Evolutionary conservation across 2,797 vertebrate species (phyloP), one percentile per base, ranked within the genome.

Genomic region (Siniperca undulata): DNA sequence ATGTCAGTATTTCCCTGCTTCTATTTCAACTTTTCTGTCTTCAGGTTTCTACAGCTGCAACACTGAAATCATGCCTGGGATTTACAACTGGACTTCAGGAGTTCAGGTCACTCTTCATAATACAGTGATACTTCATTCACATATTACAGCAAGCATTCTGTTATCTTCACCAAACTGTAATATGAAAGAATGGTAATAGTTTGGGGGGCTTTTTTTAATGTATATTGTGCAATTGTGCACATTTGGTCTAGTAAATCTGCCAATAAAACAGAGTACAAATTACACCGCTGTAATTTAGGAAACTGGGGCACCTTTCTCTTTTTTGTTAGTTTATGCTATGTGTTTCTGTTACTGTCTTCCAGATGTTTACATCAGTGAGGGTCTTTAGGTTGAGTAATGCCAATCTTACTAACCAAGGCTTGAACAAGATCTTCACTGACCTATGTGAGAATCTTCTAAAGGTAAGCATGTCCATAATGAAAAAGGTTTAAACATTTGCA

Each of bases 341-440:
- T 72, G 11, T 60, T 46, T 76, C 7, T 74, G 59, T 84, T 69
- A 40, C 34, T 77, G 17, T 88, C 89, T 85, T 81, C 80, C 89
- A 99, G 99, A 99, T 99, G 99, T 99, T 99, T 94, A 97, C 98
- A 40, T 98, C 99, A 2, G 99, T 99, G 76, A 96, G 98, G 92
- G 98, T 99, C 40, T 96, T 97, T 78, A 95, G 98, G 89, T 94
- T 99, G 91, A 98, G 94, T 93, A 98, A 97, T 71, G 89, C 94
- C 81, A 98, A 97, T 89, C 95, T 98, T 70, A 99, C 98, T 22
- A 99, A 99, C 91, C 98, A 99, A 93, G 97, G 95, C 38, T 96
- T 99, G 78, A 99, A 99, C 93, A 99, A 99, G 95, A 97, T 96
- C 90, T 99, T 99, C 85, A 99, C 97, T 85, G 98, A 99, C 91